phyloP scores from a whole-genome alignment of 2,888 invertebrate species.

The Aromia moschata region DNA sequence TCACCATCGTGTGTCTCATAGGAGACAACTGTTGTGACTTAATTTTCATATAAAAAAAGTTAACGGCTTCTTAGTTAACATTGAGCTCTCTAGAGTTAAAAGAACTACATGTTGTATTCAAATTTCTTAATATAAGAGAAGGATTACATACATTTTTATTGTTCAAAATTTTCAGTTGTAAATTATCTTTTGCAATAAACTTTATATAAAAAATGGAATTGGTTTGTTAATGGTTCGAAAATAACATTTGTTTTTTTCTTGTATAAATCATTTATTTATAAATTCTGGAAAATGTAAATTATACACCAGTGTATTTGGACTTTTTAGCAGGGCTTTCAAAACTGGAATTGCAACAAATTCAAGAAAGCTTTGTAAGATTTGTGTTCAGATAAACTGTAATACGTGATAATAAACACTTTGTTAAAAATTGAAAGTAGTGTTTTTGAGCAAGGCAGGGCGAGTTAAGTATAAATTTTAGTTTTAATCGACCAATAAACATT shows the following conservation, averaged over 20 bases:
- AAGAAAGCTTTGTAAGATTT: not conserved
- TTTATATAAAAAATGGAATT: conserved; percentile 43
- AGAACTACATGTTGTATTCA: conserved; percentile 34
- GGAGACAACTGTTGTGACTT: conserved; percentile 36
- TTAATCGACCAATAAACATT: no score
- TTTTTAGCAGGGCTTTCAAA: not conserved
- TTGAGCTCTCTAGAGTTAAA: conserved; percentile 39
- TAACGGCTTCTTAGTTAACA: conserved; percentile 32
- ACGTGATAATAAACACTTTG: conserved; percentile 2
- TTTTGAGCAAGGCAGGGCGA: not conserved
- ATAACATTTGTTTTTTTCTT: not conserved
- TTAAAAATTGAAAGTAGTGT: not conserved
- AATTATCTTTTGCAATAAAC: conserved; percentile 53
- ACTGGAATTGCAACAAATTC: not conserved
- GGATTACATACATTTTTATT: conserved; percentile 37
- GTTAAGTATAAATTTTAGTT: no score
- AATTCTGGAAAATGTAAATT: not conserved
- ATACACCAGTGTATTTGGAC: not conserved
- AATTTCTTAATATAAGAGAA: conserved; percentile 37
- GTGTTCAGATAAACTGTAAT: not conserved
- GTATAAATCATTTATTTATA: not conserved
- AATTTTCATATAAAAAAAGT: conserved; percentile 28
- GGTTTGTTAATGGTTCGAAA: conserved; percentile 5
- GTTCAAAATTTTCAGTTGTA: conserved; percentile 48
- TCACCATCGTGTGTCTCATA: not conserved